These are phyloP conservation scores for Petrocephalus sullivani DNA, from an alignment of 2,797 vertebrate species.

Conservation along the genomic window DNA sequence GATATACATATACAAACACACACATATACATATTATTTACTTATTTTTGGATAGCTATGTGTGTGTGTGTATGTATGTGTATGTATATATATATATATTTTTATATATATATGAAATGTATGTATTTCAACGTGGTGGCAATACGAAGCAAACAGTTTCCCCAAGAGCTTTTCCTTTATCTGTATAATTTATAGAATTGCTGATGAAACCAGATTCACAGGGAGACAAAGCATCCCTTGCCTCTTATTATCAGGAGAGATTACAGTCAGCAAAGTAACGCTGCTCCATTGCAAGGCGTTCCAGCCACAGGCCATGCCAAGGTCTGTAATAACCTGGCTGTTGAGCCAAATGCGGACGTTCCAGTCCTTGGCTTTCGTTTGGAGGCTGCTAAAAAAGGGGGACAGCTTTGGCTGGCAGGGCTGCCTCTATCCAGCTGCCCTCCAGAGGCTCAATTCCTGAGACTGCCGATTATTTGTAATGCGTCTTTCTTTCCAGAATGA, in stretches of 20 bases:
- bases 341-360: background rate
- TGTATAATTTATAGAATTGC: slow-evolving; percentile 56
- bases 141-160: slow-evolving; percentile 57
- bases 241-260: slow-evolving; percentile 56
- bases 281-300: slow-evolving; percentile 40
- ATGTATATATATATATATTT: background rate
- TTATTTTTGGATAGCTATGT: no score
- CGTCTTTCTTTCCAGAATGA: background rate
- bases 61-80: background rate
- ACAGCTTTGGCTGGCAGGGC: background rate
- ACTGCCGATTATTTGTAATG: background rate
- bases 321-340: background rate
- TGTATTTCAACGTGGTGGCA: slow-evolving; percentile 33
- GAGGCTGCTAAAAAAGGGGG: background rate
- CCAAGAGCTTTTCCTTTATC: slow-evolving; percentile 57
- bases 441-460: background rate
- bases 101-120: background rate
- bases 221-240: slow-evolving; percentile 53
- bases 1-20: no score
- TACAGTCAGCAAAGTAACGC: slow-evolving; percentile 42
- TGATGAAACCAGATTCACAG: slow-evolving; percentile 60
- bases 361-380: background rate
- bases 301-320: background rate
- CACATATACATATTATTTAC: no score
- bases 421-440: background rate